phyloP scores from a whole-genome alignment of 1,140 invertebrate genomes.

The Lordiphosa mommai region DNA sequence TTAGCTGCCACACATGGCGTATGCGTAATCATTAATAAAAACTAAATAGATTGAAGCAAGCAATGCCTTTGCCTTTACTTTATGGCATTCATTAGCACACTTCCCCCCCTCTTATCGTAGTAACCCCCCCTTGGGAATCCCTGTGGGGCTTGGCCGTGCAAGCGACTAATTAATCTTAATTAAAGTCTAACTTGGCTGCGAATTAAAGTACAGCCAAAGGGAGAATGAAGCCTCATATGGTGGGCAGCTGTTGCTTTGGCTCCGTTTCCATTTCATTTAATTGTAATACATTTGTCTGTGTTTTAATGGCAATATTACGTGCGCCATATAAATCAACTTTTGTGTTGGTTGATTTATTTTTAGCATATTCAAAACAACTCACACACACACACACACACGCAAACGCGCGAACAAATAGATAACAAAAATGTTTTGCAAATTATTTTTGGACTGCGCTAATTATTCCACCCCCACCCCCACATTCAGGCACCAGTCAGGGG shows the following conservation, averaged over 20 bases:
- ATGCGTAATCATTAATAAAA: slow-evolving; percentile 67
- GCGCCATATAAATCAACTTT: slow-evolving; percentile 72
- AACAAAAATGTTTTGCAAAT: slow-evolving; percentile 47
- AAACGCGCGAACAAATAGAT: slow-evolving; percentile 24
- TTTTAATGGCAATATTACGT: slow-evolving; percentile 71
- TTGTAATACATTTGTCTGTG: slow-evolving; percentile 72
- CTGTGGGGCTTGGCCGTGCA: slow-evolving; percentile 9
- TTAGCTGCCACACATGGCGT: slow-evolving; percentile 48
- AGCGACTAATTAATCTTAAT: slow-evolving; percentile 72
- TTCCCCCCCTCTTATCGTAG: no score
- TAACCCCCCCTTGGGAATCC: no score
- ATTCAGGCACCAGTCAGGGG: slow-evolving; percentile 22
- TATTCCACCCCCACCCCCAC: slow-evolving; percentile 45
- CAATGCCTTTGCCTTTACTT: slow-evolving; percentile 9
- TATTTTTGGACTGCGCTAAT: slow-evolving; percentile 53
- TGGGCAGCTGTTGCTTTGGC: slow-evolving; percentile 59
- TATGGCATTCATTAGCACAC: slow-evolving; percentile 51
- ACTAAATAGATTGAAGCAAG: slow-evolving; percentile 62
- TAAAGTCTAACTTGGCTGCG: slow-evolving; percentile 52
- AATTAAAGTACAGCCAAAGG: slow-evolving; percentile 24
- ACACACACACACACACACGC: slow-evolving; percentile 10
- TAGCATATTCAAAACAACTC: slow-evolving; percentile 39
- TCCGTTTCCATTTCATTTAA: slow-evolving; percentile 68
- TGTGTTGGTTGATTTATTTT: slow-evolving; percentile 58
- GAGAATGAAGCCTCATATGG: slow-evolving; percentile 10